These are phyloP conservation scores for Dolichomitus sp. DNA, from an alignment of 2,888 invertebrate species.

Conservation along the genomic window DNA sequence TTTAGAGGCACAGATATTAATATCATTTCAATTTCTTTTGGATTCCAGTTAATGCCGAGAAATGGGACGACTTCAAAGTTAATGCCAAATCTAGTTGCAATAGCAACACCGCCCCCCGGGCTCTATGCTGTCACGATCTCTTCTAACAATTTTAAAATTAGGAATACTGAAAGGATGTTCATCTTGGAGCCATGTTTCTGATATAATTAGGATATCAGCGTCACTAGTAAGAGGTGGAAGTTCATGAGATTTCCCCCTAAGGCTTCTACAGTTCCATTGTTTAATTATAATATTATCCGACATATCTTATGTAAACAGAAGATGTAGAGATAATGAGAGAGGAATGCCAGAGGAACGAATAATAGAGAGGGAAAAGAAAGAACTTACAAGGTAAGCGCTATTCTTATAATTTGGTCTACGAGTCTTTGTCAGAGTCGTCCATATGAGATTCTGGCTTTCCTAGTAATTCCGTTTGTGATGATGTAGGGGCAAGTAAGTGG, in stretches of 20 bases:
- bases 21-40: background rate
- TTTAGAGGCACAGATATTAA: background rate
- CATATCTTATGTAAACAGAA: too few relatives aligned
- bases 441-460: too few relatives aligned
- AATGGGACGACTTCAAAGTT: background rate
- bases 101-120: conserved; percentile 12
- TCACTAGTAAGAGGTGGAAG: background rate
- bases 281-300: conserved; percentile 14
- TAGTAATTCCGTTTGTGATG: too few relatives aligned
- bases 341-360: too few relatives aligned
- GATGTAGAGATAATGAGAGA: too few relatives aligned
- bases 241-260: conserved; percentile 23
- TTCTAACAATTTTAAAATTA: conserved; percentile 1
- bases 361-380: too few relatives aligned
- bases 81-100: conserved; percentile 5
- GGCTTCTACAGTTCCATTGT: background rate
- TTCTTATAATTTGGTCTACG: too few relatives aligned
- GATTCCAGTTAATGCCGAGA: background rate
- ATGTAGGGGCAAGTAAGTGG: too few relatives aligned
- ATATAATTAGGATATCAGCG: conserved; percentile 9
- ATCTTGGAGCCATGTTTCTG: conserved; percentile 24
- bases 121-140: background rate
- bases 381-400: too few relatives aligned
- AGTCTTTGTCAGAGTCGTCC: too few relatives aligned
- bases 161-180: background rate